Conservation (phyloP, 2,888 invertebrate species). For the Drymonia ruficornis region DNA sequence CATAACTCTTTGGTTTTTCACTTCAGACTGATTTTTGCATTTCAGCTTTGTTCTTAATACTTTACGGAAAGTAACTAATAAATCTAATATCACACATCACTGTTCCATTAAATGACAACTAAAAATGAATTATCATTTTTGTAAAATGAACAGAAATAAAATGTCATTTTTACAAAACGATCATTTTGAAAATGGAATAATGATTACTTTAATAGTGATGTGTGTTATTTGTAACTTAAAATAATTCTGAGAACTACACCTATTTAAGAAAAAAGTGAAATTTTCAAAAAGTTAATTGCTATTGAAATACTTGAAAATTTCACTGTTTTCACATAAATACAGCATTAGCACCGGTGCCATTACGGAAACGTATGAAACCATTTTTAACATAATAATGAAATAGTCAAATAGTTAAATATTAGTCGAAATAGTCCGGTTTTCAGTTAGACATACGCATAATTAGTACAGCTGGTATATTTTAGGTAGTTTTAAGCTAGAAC, state of each 20-base stretch:
- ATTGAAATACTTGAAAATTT: constrained; percentile 25
- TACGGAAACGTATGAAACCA: constrained; percentile 47
- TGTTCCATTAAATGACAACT: constrained; percentile 22
- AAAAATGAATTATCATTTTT: not conserved
- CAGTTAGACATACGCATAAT: constrained; percentile 79
- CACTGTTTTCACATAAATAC: constrained; percentile 23
- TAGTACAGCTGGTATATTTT: constrained; percentile 74
- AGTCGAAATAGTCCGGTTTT: constrained; percentile 82
- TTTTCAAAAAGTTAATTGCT: constrained; percentile 23
- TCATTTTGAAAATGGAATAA: not conserved
- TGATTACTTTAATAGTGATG: constrained; percentile 20
- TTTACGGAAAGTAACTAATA: constrained; percentile 29
- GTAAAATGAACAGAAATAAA: not conserved
- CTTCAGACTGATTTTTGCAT: constrained; percentile 67
- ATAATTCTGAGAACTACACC: constrained; percentile 34
- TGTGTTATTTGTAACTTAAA: constrained; percentile 19
- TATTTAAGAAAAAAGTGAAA: constrained; percentile 31
- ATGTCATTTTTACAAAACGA: not conserved
- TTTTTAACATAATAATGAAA: constrained; percentile 58
- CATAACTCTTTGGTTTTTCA: constrained; percentile 38
- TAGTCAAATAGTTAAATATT: constrained; percentile 79
- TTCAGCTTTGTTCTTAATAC: constrained; percentile 54
- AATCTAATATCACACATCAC: constrained; percentile 26
- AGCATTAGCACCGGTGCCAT: constrained; percentile 63
- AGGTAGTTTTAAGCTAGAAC: constrained; percentile 72